These are phyloP conservation scores for Meandrina meandrites DNA, from an alignment of 92 coral and sea anemone species.

Conservation along the genomic window DNA sequence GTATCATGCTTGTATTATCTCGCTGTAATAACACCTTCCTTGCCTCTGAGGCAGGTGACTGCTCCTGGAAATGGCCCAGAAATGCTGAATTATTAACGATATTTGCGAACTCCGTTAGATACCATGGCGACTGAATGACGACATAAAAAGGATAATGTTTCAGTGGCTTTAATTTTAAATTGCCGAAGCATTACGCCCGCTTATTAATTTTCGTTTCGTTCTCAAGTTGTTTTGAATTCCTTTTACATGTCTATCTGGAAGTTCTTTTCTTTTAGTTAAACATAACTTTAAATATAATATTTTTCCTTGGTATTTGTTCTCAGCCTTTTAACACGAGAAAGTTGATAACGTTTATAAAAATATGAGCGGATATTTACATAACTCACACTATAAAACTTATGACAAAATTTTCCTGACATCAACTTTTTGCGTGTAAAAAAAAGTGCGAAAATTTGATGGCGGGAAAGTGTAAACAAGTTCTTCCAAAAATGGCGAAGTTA, in stretches of 20 bases:
- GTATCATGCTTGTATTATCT: background rate
- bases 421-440: too few relatives aligned
- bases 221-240: background rate
- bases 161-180: background rate
- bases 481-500: too few relatives aligned
- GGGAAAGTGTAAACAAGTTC: too few relatives aligned
- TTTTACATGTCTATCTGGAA: background rate
- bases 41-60: conserved; percentile 6
- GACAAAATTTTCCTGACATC: too few relatives aligned
- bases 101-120: conserved; percentile 23
- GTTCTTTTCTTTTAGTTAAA: background rate
- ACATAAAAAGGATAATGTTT: background rate
- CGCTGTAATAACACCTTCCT: background rate
- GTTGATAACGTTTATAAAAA: too few relatives aligned
- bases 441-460: too few relatives aligned
- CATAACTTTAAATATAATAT: too few relatives aligned
- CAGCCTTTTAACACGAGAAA: too few relatives aligned
- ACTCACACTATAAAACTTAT: too few relatives aligned
- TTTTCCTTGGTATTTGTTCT: too few relatives aligned
- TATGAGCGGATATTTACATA: too few relatives aligned
- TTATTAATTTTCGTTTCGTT: background rate
- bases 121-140: conserved; percentile 15
- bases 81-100: conserved; percentile 39
- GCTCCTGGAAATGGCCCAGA: conserved; percentile 33
- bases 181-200: background rate